phyloP scores from a whole-genome alignment of 1,140 invertebrate species.

The Bathynomus jamesi region DNA sequence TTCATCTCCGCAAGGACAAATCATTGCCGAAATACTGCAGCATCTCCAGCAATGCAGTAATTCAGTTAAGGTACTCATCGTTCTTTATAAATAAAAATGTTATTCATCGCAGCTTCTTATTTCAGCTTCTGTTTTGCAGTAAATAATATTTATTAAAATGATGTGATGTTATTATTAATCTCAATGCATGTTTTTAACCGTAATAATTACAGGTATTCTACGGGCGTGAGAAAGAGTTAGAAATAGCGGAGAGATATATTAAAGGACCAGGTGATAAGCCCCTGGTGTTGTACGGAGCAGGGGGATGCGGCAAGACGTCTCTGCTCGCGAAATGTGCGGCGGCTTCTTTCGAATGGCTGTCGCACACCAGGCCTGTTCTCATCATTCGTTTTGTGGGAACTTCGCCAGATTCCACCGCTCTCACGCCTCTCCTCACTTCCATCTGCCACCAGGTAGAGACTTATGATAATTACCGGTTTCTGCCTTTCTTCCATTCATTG shows the following conservation, averaged over 20 bases:
- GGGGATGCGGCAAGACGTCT: conserved; percentile 96
- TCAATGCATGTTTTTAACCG: not conserved
- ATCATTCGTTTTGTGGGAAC: conserved; percentile 91
- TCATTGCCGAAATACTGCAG: conserved; percentile 91
- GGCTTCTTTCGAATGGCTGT: conserved; percentile 64
- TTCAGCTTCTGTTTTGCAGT: no score
- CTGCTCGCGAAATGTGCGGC: conserved; percentile 86
- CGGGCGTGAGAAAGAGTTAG: conserved; percentile 78
- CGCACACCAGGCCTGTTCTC: conserved; percentile 63
- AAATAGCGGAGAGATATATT: conserved; percentile 77
- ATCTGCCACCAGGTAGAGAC: conserved; percentile 64
- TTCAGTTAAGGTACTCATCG: conserved; percentile 63
- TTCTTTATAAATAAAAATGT: not conserved
- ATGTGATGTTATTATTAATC: not conserved
- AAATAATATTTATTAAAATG: not conserved
- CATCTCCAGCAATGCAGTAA: conserved; percentile 94
- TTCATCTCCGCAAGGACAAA: conserved; percentile 83
- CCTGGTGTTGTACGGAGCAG: conserved; percentile 87
- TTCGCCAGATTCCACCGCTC: conserved; percentile 88
- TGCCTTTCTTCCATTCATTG: no score
- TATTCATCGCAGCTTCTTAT: not conserved
- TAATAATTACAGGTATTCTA: conserved; percentile 66
- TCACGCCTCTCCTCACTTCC: conserved; percentile 87
- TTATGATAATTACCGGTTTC: no score
- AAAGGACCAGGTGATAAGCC: conserved; percentile 69